A percentile compares a stretch with the other conserved stretches of the same genome.
Evolutionary conservation across 2,797 vertebrate genomes (phyloP).

Genomic region (Coendou prehensilis): DNA sequence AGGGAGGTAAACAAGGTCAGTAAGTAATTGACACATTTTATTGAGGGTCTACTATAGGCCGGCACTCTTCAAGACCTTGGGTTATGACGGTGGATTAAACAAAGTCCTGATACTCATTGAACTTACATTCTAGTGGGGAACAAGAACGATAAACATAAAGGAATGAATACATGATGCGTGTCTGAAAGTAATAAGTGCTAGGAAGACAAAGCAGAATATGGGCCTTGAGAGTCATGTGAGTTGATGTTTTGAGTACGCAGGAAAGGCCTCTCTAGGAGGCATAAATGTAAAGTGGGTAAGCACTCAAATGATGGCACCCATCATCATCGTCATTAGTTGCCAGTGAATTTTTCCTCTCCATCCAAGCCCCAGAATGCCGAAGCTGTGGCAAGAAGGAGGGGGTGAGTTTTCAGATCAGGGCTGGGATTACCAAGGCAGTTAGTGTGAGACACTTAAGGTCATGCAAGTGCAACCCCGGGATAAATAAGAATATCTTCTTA

Average conservation of each 20-base stretch:
- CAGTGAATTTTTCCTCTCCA: background rate
- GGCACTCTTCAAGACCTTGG: background rate
- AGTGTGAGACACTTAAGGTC: background rate
- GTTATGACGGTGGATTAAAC: background rate
- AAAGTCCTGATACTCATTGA: background rate
- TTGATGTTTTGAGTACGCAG: background rate
- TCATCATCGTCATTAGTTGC: background rate
- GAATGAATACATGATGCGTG: background rate
- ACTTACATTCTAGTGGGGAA: background rate
- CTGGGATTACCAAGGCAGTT: background rate
- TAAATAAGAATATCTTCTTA: background rate
- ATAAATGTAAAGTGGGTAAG: background rate
- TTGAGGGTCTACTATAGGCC: background rate
- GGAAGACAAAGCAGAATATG: background rate
- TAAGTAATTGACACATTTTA: background rate
- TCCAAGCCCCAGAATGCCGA: background rate
- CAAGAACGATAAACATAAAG: background rate
- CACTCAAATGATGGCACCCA: background rate
- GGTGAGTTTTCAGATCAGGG: background rate
- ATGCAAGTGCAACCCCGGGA: background rate
- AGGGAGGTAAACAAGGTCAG: background rate
- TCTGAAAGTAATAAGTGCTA: background rate
- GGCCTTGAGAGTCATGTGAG: background rate
- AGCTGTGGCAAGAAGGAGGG: background rate
- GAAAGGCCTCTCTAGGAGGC: background rate